phyloP scores from a whole-genome alignment of 2,888 invertebrate genomes.

The Platycnemis pennipes region DNA sequence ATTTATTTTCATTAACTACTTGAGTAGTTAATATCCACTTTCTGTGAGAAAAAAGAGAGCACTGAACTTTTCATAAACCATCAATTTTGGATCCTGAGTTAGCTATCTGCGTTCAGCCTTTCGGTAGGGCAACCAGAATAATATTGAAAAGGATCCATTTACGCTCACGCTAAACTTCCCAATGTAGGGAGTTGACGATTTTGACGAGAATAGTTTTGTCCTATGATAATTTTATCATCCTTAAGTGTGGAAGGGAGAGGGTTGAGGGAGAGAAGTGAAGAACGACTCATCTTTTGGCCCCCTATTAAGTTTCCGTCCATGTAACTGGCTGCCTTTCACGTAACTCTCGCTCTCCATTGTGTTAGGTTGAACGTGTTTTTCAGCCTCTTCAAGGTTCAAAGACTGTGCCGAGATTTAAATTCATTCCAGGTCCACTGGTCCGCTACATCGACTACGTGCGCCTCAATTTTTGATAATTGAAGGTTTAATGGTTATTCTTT shows the following conservation, averaged over 20 bases:
- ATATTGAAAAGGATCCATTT: no score
- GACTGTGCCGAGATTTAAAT: conserved; percentile 31
- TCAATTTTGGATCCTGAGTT: no score
- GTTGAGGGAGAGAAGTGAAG: background rate
- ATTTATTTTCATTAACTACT: no score
- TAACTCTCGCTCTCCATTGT: conserved; percentile 28
- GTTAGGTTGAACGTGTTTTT: background rate
- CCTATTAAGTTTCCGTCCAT: background rate
- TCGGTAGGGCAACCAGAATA: no score
- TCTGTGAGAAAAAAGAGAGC: no score
- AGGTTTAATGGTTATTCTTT: background rate
- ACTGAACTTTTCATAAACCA: no score
- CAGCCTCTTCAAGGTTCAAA: conserved; percentile 16
- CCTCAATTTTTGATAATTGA: conserved; percentile 25
- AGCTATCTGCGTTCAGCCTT: no score
- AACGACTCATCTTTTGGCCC: background rate
- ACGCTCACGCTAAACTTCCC: no score
- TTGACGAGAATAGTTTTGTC: background rate
- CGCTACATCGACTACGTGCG: conserved; percentile 20
- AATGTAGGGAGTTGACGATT: background rate
- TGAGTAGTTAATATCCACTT: no score
- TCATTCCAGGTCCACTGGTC: conserved; percentile 5
- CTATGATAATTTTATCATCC: background rate
- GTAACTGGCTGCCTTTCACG: background rate
- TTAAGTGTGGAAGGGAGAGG: background rate